Percentiles rank a stretch among this genome's conserved stretches.
phyloP scores from a whole-genome alignment of 2,888 invertebrate genomes.

The Sminthurides aquaticus region DNA sequence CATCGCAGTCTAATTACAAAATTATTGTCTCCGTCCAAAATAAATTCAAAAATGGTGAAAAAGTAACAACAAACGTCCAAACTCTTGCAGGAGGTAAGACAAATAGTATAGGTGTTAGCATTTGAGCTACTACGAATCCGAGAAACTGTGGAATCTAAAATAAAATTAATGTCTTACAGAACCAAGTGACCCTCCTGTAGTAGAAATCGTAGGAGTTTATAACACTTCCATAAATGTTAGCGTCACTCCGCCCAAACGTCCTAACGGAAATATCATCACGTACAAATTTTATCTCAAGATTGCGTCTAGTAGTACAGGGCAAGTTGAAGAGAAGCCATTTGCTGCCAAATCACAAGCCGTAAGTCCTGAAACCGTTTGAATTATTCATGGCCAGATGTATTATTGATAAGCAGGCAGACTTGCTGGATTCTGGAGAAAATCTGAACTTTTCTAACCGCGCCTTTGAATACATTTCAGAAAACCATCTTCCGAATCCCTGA shows the following conservation, averaged over 20 bases:
- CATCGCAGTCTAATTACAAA: conserved; percentile 68
- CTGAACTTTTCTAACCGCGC: too few relatives aligned
- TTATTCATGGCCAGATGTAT: too few relatives aligned
- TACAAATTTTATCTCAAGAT: conserved; percentile 50
- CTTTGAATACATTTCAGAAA: background rate
- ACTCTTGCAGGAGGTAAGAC: conserved; percentile 49
- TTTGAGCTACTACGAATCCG: background rate
- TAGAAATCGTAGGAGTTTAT: conserved; percentile 55
- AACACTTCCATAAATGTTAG: conserved; percentile 57
- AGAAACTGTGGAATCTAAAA: background rate
- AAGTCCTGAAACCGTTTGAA: too few relatives aligned
- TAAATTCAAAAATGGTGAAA: conserved; percentile 48
- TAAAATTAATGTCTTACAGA: conserved; percentile 47
- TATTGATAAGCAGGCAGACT: too few relatives aligned
- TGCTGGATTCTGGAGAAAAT: too few relatives aligned
- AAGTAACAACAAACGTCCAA: conserved; percentile 15
- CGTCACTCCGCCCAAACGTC: conserved; percentile 63
- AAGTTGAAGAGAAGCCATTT: background rate
- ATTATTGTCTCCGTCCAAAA: conserved; percentile 61
- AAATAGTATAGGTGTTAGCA: background rate
- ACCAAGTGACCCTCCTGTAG: conserved; percentile 53
- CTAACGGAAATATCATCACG: conserved; percentile 65
- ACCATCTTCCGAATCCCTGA: background rate
- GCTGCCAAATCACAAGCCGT: background rate
- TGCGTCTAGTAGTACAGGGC: background rate